Conservation (phyloP, 2,888 invertebrate species). For the Pollenia griseotomentosa region DNA sequence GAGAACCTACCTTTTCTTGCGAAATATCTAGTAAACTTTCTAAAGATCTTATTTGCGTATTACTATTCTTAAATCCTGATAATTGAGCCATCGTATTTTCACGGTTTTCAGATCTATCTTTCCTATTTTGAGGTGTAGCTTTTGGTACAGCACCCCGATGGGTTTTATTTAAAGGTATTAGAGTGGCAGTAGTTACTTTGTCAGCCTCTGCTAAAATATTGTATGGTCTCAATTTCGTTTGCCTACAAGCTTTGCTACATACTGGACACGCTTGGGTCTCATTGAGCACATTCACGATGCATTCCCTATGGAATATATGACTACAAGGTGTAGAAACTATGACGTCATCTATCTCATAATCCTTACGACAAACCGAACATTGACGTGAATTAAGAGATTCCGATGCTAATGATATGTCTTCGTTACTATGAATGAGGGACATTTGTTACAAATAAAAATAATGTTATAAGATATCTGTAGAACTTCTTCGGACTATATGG, state of each 20-base stretch:
- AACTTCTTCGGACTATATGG: background rate
- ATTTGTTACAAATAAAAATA: constrained; percentile 6
- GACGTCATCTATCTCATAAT: constrained; percentile 20
- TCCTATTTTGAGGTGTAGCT: background rate
- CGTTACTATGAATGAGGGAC: constrained; percentile 26
- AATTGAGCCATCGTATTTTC: background rate
- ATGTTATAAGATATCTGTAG: background rate
- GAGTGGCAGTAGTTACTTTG: background rate
- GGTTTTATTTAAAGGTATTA: background rate
- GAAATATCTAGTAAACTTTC: constrained; percentile 15
- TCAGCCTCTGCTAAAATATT: background rate
- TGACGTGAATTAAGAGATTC: background rate
- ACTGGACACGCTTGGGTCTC: background rate
- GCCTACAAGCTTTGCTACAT: constrained; percentile 12
- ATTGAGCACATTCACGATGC: background rate
- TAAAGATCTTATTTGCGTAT: background rate
- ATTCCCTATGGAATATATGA: constrained; percentile 26
- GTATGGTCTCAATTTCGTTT: background rate
- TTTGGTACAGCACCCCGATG: background rate
- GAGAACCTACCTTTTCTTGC: background rate
- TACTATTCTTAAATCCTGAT: too few relatives aligned
- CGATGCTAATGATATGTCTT: background rate
- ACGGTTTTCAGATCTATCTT: too few relatives aligned
- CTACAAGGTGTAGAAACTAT: constrained; percentile 20
- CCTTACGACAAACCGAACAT: constrained; percentile 13